These are phyloP conservation scores for Venustoraphidia nigricollis DNA, from an alignment of 2,888 invertebrate genomes.

Conservation along the genomic window DNA sequence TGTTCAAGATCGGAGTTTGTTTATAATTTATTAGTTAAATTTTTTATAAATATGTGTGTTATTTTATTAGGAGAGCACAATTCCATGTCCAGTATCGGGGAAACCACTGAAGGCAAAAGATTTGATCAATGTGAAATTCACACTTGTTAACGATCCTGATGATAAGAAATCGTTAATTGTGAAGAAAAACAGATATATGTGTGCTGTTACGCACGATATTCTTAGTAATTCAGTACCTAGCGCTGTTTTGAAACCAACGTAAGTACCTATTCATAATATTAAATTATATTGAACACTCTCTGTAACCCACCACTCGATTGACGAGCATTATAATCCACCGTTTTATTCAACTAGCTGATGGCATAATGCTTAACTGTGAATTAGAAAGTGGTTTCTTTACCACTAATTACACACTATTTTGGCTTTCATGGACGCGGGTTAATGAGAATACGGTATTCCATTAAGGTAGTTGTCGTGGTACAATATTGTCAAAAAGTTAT, in stretches of 20 bases:
- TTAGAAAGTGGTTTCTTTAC: too few relatives aligned
- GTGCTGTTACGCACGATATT: constrained; percentile 92
- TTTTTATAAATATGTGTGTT: not conserved
- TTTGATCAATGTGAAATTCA: constrained; percentile 85
- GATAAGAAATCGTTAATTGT: constrained; percentile 75
- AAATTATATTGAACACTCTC: not conserved
- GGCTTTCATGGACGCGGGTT: too few relatives aligned
- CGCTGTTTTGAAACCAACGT: constrained; percentile 81
- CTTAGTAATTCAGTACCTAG: constrained; percentile 88
- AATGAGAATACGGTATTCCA: too few relatives aligned
- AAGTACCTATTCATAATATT: constrained; percentile 23
- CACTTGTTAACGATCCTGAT: constrained; percentile 73
- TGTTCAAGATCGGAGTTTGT: constrained; percentile 16
- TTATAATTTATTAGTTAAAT: not conserved
- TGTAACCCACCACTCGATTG: too few relatives aligned
- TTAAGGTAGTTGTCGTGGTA: too few relatives aligned
- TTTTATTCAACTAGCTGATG: too few relatives aligned
- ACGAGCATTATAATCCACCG: too few relatives aligned
- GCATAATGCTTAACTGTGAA: too few relatives aligned
- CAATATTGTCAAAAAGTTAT: too few relatives aligned
- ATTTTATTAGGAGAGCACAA: constrained; percentile 41
- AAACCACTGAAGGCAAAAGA: constrained; percentile 82
- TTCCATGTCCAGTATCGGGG: constrained; percentile 73
- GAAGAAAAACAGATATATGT: constrained; percentile 89
- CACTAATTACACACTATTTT: too few relatives aligned